Percentiles rank a stretch among this genome's conserved stretches.
Evolutionary conservation across 2,113 vertebrate genomes (phyloP).

Genomic region (Sisor rabdophorus): DNA sequence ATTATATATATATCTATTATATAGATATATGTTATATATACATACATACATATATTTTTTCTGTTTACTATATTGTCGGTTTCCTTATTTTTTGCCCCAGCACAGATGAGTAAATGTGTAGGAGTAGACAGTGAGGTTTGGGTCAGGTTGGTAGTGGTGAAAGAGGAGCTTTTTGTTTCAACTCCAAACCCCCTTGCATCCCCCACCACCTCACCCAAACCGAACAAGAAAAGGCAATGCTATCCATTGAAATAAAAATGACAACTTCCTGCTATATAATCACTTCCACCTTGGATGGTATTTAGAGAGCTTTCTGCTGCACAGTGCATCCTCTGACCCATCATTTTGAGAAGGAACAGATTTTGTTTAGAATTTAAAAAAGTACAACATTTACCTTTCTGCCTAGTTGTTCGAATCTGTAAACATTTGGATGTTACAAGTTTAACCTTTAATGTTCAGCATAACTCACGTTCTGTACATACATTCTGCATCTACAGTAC

Average conservation of each 20-base stretch:
- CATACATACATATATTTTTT: too few species aligned
- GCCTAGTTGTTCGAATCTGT: neutral
- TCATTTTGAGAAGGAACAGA: constrained; percentile 5
- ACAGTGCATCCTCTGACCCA: constrained; percentile 26
- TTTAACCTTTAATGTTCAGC: too few species aligned
- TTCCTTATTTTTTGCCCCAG: constrained; percentile 22
- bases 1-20: constrained; percentile 3
- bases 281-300: constrained; percentile 52
- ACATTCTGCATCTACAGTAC: neutral
- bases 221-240: constrained; percentile 43
- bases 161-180: constrained; percentile 34
- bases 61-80: too few species aligned
- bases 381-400: neutral
- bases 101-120: constrained; percentile 24
- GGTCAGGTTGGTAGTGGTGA: constrained; percentile 29
- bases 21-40: too few species aligned
- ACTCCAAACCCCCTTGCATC: too few species aligned
- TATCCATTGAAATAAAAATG: constrained; percentile 61
- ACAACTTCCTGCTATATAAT: constrained; percentile 57
- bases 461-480: neutral
- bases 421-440: neutral
- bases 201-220: constrained; percentile 22
- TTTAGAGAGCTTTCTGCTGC: constrained; percentile 23
- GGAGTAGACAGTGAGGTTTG: neutral
- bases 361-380: constrained; percentile 10